Base-by-base conservation (phyloP, 1,140 invertebrate genomes). In the Galleria mellonella region DNA sequence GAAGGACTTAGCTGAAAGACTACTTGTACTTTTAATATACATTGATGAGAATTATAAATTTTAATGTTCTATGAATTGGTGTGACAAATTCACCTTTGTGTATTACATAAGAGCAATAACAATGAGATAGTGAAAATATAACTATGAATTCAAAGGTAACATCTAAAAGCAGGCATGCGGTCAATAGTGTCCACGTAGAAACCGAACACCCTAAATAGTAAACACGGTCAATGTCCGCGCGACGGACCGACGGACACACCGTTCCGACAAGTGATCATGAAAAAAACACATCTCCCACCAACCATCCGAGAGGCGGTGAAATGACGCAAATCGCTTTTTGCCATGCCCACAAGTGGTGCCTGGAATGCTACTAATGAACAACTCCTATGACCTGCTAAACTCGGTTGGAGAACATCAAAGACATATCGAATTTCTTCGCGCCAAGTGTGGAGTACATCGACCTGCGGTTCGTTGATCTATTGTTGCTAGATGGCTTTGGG, bases 201-300 rank as follows among this genome's bases (percentile, higher is more conserved):
- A 66, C 50, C 30, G 55, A 65, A 67, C 66, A 45, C 66, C 71
- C 70, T 43, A 72, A 78, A 76, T 73, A 81, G 62, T 64, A 52
- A 56, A 46, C 62, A 72, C 63, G 74, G 76, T 84, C 81, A 84
- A 82, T 51, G 77, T 69, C 76, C 81, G 57, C 70, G 40, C 48
- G 56, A 51, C 64, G 58, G 58, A 62, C 60, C 57, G 62, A 43
- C 58, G 62, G 52, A 48, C 43, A 48, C 30, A 60, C 53, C 56
- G 69, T 70, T 78, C 71, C 62, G 63, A 66, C 67, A 68, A 72
- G 62, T 67, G 65, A 62, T 64, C 63, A 62, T 52, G 51, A 62
- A 64, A 72, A 71, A 75, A 57, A 51, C n/a, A n/a, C n/a, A n/a
- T 63, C 61, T 63, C 58, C 55, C 58, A 77, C 55, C 63, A 54